These are phyloP conservation scores for Drosophila obscura DNA, from an alignment of 1,140 invertebrate genomes.

Conservation along the genomic window DNA sequence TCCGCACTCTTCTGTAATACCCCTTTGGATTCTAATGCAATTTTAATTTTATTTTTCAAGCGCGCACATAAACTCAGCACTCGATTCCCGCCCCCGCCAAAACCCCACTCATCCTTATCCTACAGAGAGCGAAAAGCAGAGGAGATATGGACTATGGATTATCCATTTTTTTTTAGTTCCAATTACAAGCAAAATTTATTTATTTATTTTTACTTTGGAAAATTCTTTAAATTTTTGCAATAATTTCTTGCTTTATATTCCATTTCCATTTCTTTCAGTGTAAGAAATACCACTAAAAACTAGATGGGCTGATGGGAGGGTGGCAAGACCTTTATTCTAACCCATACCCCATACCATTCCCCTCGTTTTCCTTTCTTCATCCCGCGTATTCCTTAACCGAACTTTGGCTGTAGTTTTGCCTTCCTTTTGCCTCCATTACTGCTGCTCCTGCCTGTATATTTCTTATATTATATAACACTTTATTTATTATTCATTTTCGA, in stretches of 20 bases:
- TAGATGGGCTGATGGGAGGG: not conserved
- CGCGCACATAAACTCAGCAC: conserved; percentile 74
- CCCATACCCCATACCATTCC: not conserved
- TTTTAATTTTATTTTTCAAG: conserved; percentile 83
- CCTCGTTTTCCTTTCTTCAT: not conserved
- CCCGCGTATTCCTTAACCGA: conserved; percentile 26
- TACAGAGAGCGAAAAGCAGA: not conserved
- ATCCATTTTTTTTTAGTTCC: too few relatives aligned
- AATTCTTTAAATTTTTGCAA: conserved; percentile 1
- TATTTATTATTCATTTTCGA: conserved; percentile 83
- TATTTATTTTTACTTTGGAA: not conserved
- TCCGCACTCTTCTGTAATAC: conserved; percentile 50
- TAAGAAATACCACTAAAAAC: conserved; percentile 45
- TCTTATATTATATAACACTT: conserved; percentile 83
- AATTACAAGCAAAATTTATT: too few relatives aligned
- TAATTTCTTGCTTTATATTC: too few relatives aligned
- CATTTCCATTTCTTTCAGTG: too few relatives aligned
- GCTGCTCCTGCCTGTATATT: conserved; percentile 50
- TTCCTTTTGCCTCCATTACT: conserved; percentile 25
- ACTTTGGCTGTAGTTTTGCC: conserved; percentile 61
- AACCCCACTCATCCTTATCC: not conserved
- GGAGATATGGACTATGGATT: too few relatives aligned
- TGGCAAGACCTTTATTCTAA: conserved; percentile 20
- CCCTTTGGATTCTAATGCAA: conserved; percentile 79
- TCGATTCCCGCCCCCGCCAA: not conserved